These are phyloP conservation scores for Pogonocherus hispidulus DNA, from an alignment of 2,888 invertebrate species.

Conservation along the genomic window DNA sequence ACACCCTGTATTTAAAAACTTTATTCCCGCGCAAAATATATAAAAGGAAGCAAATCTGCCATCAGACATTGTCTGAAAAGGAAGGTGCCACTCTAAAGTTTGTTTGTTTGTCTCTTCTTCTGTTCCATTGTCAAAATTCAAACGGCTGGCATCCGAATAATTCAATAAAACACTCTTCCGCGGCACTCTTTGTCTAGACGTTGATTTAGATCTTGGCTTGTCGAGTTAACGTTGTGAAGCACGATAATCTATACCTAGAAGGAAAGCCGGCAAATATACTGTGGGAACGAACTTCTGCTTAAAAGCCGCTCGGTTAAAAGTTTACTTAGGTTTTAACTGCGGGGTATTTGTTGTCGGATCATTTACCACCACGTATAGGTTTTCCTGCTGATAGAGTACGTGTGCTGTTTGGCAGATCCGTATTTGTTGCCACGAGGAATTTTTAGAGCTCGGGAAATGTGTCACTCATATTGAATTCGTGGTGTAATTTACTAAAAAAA, in stretches of 20 bases:
- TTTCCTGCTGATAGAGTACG: not conserved
- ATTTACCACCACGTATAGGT: constrained; percentile 14
- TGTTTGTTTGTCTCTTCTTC: not conserved
- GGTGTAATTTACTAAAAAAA: no score
- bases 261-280: constrained; percentile 29
- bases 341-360: constrained; percentile 25
- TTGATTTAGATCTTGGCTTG: constrained; percentile 6
- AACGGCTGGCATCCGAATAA: not conserved
- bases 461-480: no score
- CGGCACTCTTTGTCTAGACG: constrained; percentile 18
- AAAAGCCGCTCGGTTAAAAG: constrained; percentile 32
- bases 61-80: no score
- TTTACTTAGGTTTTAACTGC: constrained; percentile 37
- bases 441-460: no score
- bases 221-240: not conserved
- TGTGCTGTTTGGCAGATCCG: not conserved
- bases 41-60: no score
- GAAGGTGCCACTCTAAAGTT: no score
- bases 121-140: constrained; percentile 4
- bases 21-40: no score
- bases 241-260: constrained; percentile 22
- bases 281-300: constrained; percentile 33
- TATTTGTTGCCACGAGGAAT: constrained; percentile 1
- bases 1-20: no score
- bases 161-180: constrained; percentile 5